Conservation (phyloP, 2,113 vertebrate genomes). For the Salminus brasiliensis region DNA sequence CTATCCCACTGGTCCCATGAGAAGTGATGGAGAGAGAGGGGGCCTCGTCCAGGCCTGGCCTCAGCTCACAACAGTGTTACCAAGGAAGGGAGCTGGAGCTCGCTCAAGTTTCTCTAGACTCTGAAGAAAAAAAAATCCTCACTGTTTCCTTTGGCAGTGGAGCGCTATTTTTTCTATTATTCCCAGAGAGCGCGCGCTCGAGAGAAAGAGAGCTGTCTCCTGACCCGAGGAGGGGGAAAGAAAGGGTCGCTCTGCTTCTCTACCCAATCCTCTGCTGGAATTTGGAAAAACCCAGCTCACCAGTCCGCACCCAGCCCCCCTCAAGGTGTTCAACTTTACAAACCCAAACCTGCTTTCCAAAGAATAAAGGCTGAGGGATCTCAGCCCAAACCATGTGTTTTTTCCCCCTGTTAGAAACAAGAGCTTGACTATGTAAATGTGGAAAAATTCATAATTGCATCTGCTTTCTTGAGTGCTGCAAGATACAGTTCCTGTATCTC, state of each 20-base stretch:
- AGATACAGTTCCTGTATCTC: not conserved
- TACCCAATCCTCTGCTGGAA: slow-evolving; percentile 67
- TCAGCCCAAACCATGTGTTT: slow-evolving; percentile 46
- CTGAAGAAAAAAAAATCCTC: slow-evolving; percentile 46
- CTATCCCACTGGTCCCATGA: slow-evolving; percentile 44
- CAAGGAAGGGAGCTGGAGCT: slow-evolving; percentile 55
- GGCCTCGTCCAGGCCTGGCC: slow-evolving; percentile 47
- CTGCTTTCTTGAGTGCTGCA: not conserved
- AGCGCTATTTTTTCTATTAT: slow-evolving; percentile 50
- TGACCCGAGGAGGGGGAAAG: slow-evolving; percentile 77
- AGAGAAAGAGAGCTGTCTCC: slow-evolving; percentile 55
- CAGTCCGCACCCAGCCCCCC: slow-evolving; percentile 28
- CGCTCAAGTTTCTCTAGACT: slow-evolving; percentile 58
- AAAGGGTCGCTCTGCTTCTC: slow-evolving; percentile 67
- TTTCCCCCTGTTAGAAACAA: not conserved
- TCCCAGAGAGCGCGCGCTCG: slow-evolving; percentile 37
- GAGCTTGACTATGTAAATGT: not conserved
- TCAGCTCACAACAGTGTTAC: slow-evolving; percentile 50
- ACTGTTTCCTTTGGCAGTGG: slow-evolving; percentile 55
- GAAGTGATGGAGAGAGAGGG: slow-evolving; percentile 52
- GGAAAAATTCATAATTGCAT: slow-evolving; percentile 22
- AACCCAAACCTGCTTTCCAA: slow-evolving; percentile 42
- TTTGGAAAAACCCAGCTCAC: slow-evolving; percentile 51
- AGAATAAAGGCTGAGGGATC: slow-evolving; percentile 41
- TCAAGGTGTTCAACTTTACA: slow-evolving; percentile 41